Conservation (phyloP, 2,888 invertebrate species). For the Hipparchia semele region DNA sequence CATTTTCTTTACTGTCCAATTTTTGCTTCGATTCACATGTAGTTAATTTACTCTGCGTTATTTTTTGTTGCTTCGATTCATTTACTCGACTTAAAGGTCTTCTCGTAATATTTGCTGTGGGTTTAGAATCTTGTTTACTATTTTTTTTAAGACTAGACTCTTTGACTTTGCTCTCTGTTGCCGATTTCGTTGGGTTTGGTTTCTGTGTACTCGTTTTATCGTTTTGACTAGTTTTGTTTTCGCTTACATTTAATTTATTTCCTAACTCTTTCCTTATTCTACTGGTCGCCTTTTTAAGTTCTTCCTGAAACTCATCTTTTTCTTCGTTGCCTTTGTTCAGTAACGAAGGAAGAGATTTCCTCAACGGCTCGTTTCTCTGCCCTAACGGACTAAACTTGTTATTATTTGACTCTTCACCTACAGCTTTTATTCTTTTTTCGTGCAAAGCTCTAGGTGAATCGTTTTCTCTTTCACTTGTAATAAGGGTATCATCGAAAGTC, state of each 20-base stretch:
- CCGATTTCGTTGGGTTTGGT: constrained; percentile 74
- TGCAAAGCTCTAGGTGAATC: constrained; percentile 65
- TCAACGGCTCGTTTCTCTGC: constrained; percentile 68
- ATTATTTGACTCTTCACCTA: constrained; percentile 63
- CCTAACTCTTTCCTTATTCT: constrained; percentile 78
- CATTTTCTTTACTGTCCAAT: constrained; percentile 60
- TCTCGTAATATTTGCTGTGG: constrained; percentile 50
- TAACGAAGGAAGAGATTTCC: constrained; percentile 82
- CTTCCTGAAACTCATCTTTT: constrained; percentile 81
- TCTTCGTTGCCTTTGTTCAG: constrained; percentile 77
- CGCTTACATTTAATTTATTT: constrained; percentile 73
- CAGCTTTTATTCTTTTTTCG: constrained; percentile 62
- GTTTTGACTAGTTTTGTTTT: constrained; percentile 77
- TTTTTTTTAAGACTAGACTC: constrained; percentile 75
- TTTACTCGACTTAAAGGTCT: constrained; percentile 63
- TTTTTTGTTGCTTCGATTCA: constrained; percentile 61
- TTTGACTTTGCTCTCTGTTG: constrained; percentile 72
- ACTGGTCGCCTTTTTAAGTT: constrained; percentile 79
- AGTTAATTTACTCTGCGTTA: constrained; percentile 48
- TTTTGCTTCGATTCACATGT: constrained; percentile 56
- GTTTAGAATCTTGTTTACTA: constrained; percentile 54
- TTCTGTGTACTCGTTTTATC: constrained; percentile 61
- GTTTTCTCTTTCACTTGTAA: constrained; percentile 62
- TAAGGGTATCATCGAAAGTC: constrained; percentile 76
- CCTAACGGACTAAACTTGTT: constrained; percentile 62